Conservation (phyloP, 2,797 vertebrate genomes). For the Ispidina picta region DNA sequence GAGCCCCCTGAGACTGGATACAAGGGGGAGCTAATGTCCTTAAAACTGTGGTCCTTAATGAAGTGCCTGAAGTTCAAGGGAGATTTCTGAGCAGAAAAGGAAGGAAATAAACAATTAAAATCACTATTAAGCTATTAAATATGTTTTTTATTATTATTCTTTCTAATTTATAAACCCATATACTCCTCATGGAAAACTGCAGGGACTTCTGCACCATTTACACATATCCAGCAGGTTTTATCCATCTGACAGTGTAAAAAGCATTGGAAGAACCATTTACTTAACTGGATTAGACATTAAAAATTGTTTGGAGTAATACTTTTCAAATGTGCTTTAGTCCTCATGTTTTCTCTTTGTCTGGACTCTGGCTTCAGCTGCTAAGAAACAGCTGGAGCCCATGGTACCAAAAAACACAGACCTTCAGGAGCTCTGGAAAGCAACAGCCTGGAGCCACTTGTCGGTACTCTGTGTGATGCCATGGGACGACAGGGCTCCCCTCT, state of each 20-base stretch:
- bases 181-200: neutral
- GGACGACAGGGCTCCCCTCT: neutral
- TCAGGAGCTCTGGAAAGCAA: neutral
- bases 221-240: neutral
- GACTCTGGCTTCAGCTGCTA: neutral
- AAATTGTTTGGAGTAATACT: neutral
- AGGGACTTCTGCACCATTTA: neutral
- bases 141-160: neutral
- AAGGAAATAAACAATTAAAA: neutral
- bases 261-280: neutral
- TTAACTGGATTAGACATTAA: neutral
- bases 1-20: no score
- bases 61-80: neutral
- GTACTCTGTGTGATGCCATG: neutral
- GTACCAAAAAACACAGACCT: neutral
- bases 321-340: neutral
- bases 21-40: neutral
- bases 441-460: constrained; percentile 2
- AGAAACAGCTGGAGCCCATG: neutral
- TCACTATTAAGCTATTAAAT: neutral
- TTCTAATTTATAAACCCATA: neutral
- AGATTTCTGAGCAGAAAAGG: neutral
- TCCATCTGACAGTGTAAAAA: neutral
- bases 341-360: neutral
- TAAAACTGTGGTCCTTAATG: neutral